Conservation (phyloP, 1,140 invertebrate genomes). For the Cydia strobilella region DNA sequence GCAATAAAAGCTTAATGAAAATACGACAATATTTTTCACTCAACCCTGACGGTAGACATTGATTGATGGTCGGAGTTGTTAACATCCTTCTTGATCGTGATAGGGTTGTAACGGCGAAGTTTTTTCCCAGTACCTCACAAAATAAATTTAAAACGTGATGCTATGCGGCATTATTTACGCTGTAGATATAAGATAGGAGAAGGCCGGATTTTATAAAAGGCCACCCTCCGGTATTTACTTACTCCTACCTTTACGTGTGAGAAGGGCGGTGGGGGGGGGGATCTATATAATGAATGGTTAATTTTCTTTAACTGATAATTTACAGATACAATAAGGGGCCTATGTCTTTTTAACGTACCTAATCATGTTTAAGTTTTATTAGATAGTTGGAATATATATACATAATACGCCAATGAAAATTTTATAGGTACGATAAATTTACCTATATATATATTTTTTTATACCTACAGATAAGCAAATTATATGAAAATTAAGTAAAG, state of each 20-base stretch:
- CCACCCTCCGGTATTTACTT: background rate
- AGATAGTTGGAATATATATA: background rate
- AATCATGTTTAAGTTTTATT: too few species aligned
- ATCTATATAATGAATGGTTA: background rate
- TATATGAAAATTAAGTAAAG: background rate
- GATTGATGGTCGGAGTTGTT: slow-evolving; percentile 32
- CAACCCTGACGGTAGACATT: slow-evolving; percentile 32
- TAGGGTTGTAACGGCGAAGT: slow-evolving; percentile 30
- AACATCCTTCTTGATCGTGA: slow-evolving; percentile 32
- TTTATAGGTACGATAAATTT: background rate
- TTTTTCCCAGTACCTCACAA: slow-evolving; percentile 27
- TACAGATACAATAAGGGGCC: too few species aligned
- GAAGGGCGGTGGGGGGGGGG: background rate
- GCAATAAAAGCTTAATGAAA: slow-evolving; percentile 33
- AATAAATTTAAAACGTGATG: slow-evolving; percentile 32
- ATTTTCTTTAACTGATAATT: too few species aligned
- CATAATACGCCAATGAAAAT: background rate
- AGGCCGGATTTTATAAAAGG: slow-evolving; percentile 12
- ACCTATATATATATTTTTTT: too few species aligned
- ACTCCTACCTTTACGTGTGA: background rate
- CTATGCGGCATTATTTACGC: slow-evolving; percentile 27
- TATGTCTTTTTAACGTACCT: too few species aligned
- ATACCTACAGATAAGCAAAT: background rate
- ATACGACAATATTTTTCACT: slow-evolving; percentile 32
- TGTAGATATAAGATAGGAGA: slow-evolving; percentile 15